Evolutionary conservation across 1,140 invertebrate species (phyloP).

Genomic region (Mylabris phalerata): DNA sequence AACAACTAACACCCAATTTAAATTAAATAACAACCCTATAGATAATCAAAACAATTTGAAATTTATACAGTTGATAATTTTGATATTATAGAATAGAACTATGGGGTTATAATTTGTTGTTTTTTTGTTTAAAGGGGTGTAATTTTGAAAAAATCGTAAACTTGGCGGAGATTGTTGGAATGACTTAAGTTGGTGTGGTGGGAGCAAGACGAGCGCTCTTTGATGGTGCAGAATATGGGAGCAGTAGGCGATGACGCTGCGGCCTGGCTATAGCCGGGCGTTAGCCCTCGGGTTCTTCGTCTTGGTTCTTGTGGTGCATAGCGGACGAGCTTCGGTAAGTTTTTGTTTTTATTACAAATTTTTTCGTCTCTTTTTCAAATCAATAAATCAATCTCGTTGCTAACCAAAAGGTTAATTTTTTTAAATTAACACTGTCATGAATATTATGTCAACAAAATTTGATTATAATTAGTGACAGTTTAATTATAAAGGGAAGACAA

Average conservation of each 20-base stretch:
- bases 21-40: conserved; percentile 9
- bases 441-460: no score
- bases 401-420: no score
- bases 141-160: conserved; percentile 13
- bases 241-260: conserved; percentile 42
- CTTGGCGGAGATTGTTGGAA: conserved; percentile 7
- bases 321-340: conserved; percentile 36
- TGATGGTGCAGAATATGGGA: conserved; percentile 35
- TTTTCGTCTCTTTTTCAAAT: no score
- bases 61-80: conserved; percentile 3
- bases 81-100: neutral
- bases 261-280: conserved; percentile 39
- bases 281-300: conserved; percentile 35
- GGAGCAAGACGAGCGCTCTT: conserved; percentile 27
- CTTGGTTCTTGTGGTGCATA: conserved; percentile 32
- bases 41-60: conserved; percentile 12
- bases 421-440: no score
- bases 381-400: no score
- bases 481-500: no score
- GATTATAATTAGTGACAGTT: no score
- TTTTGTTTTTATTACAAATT: conserved; percentile 19
- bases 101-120: neutral
- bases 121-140: neutral
- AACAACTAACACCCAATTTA: conserved; percentile 19
- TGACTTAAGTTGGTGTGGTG: conserved; percentile 27